phyloP scores from a whole-genome alignment of 2,888 invertebrate species.

The Endotricha flammealis region DNA sequence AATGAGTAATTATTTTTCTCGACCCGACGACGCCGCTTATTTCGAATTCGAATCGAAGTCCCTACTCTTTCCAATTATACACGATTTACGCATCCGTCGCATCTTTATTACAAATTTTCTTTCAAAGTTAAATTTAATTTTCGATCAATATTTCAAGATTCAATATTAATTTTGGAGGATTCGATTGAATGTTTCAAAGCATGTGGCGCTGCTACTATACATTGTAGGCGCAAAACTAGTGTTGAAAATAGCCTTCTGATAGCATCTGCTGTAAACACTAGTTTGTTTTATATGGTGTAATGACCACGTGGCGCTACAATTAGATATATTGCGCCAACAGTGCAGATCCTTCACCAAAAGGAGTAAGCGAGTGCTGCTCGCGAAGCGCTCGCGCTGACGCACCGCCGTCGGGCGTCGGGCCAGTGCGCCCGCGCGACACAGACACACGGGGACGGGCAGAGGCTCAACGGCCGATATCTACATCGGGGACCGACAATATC shows the following conservation, averaged over 20 bases:
- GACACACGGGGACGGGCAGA: constrained; percentile 53
- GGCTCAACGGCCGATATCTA: constrained; percentile 44
- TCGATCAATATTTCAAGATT: constrained; percentile 19
- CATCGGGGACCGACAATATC: constrained; percentile 49
- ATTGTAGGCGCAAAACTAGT: constrained; percentile 44
- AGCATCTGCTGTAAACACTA: background rate
- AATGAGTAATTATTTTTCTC: constrained; percentile 28
- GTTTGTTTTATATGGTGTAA: constrained; percentile 2
- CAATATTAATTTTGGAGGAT: constrained; percentile 18
- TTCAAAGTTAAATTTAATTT: constrained; percentile 11
- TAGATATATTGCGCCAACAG: constrained; percentile 45
- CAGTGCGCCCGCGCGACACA: constrained; percentile 51
- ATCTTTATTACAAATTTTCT: constrained; percentile 29
- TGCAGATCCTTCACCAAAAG: constrained; percentile 57
- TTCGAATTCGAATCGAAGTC: constrained; percentile 15
- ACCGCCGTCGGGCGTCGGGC: constrained; percentile 27
- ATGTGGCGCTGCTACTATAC: constrained; percentile 46
- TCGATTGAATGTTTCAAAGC: constrained; percentile 39
- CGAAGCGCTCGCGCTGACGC: constrained; percentile 60
- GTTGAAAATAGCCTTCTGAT: background rate
- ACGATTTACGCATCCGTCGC: constrained; percentile 71
- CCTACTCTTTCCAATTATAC: constrained; percentile 15
- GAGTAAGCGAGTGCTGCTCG: constrained; percentile 72
- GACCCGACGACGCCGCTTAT: constrained; percentile 73
- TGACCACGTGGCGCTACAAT: constrained; percentile 10